phyloP scores from a whole-genome alignment of 2,888 invertebrate species.

The Macropis europaea region DNA sequence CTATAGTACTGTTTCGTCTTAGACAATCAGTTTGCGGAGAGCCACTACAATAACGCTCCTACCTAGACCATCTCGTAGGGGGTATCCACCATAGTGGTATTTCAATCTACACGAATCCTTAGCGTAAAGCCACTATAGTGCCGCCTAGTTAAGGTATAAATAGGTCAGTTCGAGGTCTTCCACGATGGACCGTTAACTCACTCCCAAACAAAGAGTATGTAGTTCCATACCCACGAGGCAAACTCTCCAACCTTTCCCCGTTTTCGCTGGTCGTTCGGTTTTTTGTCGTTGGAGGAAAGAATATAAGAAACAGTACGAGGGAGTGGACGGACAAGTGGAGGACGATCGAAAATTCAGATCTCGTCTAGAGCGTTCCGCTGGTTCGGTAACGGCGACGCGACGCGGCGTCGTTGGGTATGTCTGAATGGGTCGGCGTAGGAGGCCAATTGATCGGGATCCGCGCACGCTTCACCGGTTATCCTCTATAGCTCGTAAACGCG shows the following conservation, averaged over 20 bases:
- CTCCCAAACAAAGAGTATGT: conserved; percentile 3
- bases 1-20: no score
- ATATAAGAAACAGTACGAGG: neutral
- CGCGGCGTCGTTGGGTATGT: conserved; percentile 13
- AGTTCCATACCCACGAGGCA: neutral
- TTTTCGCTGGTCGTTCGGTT: neutral
- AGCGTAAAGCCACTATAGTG: no score
- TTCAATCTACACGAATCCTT: no score
- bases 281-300: neutral
- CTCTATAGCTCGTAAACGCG: conserved; percentile 54
- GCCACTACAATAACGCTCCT: no score
- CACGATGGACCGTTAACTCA: conserved; percentile 14
- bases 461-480: conserved; percentile 54
- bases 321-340: conserved; percentile 4
- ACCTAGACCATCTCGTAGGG: no score
- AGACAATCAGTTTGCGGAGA: no score
- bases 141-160: no score
- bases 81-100: no score
- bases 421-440: conserved; percentile 10
- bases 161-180: no score
- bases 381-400: no score
- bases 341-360: neutral
- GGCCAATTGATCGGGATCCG: conserved; percentile 55
- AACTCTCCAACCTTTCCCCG: neutral
- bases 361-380: no score